A percentile compares a stretch with the other conserved stretches of the same genome.
phyloP scores from a whole-genome alignment of 35 echinoderm and acorn worm species.

The Apostichopus parvimensis region DNA sequence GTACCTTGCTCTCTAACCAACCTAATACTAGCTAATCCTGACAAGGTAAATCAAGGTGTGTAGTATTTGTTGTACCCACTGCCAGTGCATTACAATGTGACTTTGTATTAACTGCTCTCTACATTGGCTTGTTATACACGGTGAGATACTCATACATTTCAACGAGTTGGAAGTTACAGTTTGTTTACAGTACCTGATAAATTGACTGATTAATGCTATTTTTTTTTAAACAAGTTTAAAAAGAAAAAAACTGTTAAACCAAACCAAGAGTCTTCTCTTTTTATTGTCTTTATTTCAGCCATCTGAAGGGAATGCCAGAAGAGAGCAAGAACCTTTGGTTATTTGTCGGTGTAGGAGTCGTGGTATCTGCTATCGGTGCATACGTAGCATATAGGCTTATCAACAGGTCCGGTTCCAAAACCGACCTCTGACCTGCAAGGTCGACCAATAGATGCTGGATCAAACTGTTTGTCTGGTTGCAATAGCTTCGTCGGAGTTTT shows the following conservation, averaged over 20 bases:
- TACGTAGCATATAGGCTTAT: slow-evolving; percentile 64
- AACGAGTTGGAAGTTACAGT: too few relatives aligned
- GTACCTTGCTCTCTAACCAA: too few relatives aligned
- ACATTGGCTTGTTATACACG: too few relatives aligned
- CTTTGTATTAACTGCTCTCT: too few relatives aligned
- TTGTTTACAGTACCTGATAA: too few relatives aligned
- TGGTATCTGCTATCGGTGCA: slow-evolving; percentile 41
- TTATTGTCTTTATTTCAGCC: slow-evolving; percentile 33
- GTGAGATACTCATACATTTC: too few relatives aligned
- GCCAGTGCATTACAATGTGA: too few relatives aligned
- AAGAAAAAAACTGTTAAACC: neutral
- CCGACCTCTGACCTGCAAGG: slow-evolving; percentile 40
- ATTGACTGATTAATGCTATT: too few relatives aligned
- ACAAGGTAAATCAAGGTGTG: too few relatives aligned
- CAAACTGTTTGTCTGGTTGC: slow-evolving; percentile 20
- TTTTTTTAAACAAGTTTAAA: neutral
- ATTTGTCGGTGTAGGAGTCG: slow-evolving; percentile 65
- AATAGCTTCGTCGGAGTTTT: neutral
- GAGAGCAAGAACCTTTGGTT: slow-evolving; percentile 69
- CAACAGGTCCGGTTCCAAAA: slow-evolving; percentile 28
- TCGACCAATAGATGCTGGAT: slow-evolving; percentile 13
- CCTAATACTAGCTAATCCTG: too few relatives aligned
- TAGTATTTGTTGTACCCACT: too few relatives aligned
- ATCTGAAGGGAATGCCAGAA: slow-evolving; percentile 73
- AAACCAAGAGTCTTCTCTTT: too few relatives aligned